phyloP scores from a whole-genome alignment of 2,888 invertebrate genomes.

The Tryphoninae sp. region DNA sequence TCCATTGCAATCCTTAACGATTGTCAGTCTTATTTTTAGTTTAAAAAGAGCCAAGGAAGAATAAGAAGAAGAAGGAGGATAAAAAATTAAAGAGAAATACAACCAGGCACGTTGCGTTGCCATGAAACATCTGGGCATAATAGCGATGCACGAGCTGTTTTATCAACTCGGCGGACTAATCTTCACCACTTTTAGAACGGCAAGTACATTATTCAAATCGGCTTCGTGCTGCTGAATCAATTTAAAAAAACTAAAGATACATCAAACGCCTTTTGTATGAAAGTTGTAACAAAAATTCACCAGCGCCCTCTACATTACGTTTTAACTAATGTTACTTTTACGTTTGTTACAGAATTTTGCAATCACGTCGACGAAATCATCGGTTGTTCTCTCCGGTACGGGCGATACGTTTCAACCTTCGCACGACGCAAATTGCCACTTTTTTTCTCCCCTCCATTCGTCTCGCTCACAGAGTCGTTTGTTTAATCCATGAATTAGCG shows the following conservation, averaged over 20 bases:
- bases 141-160: background rate
- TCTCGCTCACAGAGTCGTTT: background rate
- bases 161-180: background rate
- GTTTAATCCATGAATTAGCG: constrained; percentile 43
- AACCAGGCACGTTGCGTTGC: background rate
- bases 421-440: background rate
- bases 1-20: constrained; percentile 25
- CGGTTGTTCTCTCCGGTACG: too few species aligned
- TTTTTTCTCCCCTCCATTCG: background rate
- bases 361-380: background rate
- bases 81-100: background rate
- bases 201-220: background rate
- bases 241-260: background rate
- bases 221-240: background rate
- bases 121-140: background rate
- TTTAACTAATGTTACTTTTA: background rate
- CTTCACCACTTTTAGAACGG: background rate
- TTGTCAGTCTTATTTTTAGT: constrained; percentile 56
- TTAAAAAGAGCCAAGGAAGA: background rate
- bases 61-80: too few species aligned
- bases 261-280: background rate
- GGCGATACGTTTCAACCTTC: background rate
- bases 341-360: background rate
- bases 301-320: background rate
- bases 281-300: background rate